phyloP scores from a whole-genome alignment of 2,797 vertebrate species.

The Antennarius maculatus region DNA sequence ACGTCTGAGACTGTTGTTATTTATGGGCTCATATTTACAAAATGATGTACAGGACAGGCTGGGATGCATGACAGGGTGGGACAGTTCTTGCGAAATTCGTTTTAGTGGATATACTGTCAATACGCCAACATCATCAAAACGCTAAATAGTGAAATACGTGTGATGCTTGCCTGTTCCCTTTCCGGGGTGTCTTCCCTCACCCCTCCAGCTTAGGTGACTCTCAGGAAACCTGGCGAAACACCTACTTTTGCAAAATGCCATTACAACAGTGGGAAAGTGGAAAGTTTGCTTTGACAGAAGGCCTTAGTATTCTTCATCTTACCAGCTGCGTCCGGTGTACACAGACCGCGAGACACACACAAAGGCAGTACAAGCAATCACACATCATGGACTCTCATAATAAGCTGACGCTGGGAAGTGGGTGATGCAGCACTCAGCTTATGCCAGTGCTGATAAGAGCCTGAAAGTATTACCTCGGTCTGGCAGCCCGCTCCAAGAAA shows the following conservation, averaged over 20 bases:
- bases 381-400: constrained; percentile 82
- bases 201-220: constrained; percentile 48
- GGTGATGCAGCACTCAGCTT: constrained; percentile 85
- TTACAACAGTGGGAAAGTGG: constrained; percentile 41
- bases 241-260: constrained; percentile 43
- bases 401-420: constrained; percentile 83
- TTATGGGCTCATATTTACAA: constrained; percentile 15
- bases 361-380: constrained; percentile 80
- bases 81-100: not conserved
- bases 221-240: constrained; percentile 58
- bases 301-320: constrained; percentile 40
- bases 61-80: not conserved
- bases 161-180: constrained; percentile 32
- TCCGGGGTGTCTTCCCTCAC: constrained; percentile 41
- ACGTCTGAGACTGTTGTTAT: constrained; percentile 16
- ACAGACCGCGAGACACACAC: constrained; percentile 65
- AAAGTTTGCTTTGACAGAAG: constrained; percentile 48
- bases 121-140: no score
- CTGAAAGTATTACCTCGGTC: constrained; percentile 83
- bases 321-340: constrained; percentile 49
- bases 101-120: not conserved
- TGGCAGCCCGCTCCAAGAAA: constrained; percentile 82
- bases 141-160: constrained; percentile 10
- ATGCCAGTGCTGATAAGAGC: constrained; percentile 84
- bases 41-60: not conserved